Evolutionary conservation across 1,140 invertebrate species (phyloP), one percentile per base, ranked within the genome.

Genomic region (Halictus rubicundus): DNA sequence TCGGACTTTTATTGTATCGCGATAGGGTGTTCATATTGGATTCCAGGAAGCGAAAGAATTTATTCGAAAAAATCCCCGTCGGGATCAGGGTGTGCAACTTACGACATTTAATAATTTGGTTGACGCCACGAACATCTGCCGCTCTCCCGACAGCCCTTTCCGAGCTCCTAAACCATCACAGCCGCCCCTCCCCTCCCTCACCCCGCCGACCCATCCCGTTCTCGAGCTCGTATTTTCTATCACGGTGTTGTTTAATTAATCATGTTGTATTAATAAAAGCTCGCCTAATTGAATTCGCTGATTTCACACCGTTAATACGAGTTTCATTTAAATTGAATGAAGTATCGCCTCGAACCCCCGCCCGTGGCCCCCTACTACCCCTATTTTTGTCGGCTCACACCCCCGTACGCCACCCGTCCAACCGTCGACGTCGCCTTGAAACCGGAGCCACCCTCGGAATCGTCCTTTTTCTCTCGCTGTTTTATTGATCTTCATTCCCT

Each of bases 401-500:
- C 78, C 71, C 66, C 70, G 42, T 12, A 12, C 8, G 42, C 42
- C 42, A 12, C 42, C 12, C 65, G 52, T 59, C 80, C 80, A 37
- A 68, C 87, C 46, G 57, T 21, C 68, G 80, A 57, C 78, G 83
- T 81, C 84, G 79, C 86, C 84, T 86, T 85, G 85, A 87, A 88
- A 88, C 76, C 85, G 83, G 87, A 84, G 87, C 87, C 84, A 85
- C 87, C 78, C 88, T 88, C 88, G 81, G 32, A 85, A 88, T 90
- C 88, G 88, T 86, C 89, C 87, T 89, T 88, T 89, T 88, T 85
- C 88, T 87, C 87, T 83, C 83, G 63, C 89, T 90, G 88, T 91
- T 92, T 92, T 92, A 92, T 92, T 89, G 91, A 92, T 92, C 90
- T 89, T 89, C 88, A 87, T 90, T 90, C 88, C 87, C 88, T 89